Percentiles rank a stretch among this genome's conserved stretches.
Evolutionary conservation across 2,113 vertebrate species (phyloP).

Genomic region (Bolborhynchus lineola): DNA sequence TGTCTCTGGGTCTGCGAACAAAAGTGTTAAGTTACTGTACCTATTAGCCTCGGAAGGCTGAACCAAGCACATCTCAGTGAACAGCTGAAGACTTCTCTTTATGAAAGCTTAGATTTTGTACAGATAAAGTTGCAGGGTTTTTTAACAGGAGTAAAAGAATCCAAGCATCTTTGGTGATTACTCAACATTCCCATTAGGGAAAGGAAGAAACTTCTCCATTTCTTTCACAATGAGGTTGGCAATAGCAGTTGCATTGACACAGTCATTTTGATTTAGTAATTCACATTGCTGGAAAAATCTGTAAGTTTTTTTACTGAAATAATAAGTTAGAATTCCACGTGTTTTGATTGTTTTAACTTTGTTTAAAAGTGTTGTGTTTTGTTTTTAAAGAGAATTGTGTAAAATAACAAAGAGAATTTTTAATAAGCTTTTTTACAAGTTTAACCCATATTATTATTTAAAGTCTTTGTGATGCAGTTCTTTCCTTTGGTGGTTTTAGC

Average conservation of each 20-base stretch:
- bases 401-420: background rate
- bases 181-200: background rate
- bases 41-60: background rate
- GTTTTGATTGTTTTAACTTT: background rate
- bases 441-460: background rate
- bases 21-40: background rate
- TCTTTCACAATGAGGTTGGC: background rate
- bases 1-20: background rate
- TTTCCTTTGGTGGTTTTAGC: background rate
- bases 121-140: background rate
- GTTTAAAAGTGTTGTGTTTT: background rate
- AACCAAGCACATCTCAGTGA: background rate
- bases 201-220: background rate
- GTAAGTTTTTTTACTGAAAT: background rate
- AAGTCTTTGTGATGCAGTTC: background rate
- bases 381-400: background rate
- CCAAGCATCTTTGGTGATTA: background rate
- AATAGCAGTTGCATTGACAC: background rate
- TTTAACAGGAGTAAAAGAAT: background rate
- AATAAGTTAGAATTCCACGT: background rate
- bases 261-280: background rate
- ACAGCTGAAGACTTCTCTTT: background rate
- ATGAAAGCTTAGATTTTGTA: background rate
- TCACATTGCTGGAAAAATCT: background rate
- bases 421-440: background rate